These are phyloP conservation scores for Mionectes macconnelli DNA, from an alignment of 2,113 vertebrate genomes.

Conservation along the genomic window DNA sequence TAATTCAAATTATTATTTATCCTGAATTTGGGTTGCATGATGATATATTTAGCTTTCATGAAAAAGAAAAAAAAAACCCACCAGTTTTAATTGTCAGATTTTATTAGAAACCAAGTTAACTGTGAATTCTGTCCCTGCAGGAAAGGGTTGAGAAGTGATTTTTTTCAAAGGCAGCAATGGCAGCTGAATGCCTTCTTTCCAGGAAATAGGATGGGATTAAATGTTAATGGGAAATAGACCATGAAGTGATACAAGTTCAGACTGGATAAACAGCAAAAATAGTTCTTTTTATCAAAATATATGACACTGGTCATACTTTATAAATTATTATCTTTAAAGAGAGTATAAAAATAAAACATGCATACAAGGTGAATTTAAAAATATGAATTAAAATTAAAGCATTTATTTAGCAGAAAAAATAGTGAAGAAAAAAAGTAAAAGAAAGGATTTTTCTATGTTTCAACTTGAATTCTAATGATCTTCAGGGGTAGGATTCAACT, in stretches of 20 bases:
- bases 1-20: background rate
- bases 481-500: background rate
- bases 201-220: background rate
- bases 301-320: background rate
- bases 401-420: background rate
- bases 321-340: background rate
- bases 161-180: background rate
- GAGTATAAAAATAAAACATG: background rate
- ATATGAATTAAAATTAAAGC: background rate
- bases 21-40: background rate
- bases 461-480: background rate
- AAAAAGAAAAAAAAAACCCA: background rate
- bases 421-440: too few species aligned
- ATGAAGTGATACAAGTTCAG: background rate
- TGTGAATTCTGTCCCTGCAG: background rate
- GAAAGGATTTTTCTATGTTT: background rate
- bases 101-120: background rate
- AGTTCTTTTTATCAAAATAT: background rate
- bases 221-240: background rate
- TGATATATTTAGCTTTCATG: background rate
- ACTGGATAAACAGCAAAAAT: background rate
- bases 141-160: background rate
- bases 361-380: background rate
- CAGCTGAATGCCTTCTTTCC: background rate
- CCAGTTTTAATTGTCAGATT: rapidly evolving